Percentiles rank a stretch among this genome's conserved stretches.
Conservation (phyloP, 2,113 vertebrate genomes). For the Plectropomus leopardus region DNA sequence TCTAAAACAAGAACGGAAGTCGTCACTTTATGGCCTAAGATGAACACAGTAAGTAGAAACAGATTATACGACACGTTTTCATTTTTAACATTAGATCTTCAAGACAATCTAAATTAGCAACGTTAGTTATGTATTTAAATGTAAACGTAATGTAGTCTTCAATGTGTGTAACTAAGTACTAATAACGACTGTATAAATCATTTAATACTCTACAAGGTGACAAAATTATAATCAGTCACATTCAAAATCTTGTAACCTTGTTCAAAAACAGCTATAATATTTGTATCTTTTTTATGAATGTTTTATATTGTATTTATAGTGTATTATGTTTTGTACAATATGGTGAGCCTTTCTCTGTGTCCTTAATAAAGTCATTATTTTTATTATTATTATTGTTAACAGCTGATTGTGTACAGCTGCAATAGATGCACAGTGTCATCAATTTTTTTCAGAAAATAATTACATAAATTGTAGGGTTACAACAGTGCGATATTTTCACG, state of each 20-base stretch:
- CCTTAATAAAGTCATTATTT: no score
- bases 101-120: no score
- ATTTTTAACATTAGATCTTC: no score
- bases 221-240: no score
- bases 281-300: no score
- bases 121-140: background rate
- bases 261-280: background rate
- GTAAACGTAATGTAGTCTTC: background rate
- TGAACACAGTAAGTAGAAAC: conserved; percentile 36
- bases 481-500: no score
- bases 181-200: background rate
- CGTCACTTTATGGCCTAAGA: background rate
- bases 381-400: no score
- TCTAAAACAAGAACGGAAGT: background rate
- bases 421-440: background rate
- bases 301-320: no score
- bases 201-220: background rate
- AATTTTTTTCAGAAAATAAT: background rate
- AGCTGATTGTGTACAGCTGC: background rate
- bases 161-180: background rate
- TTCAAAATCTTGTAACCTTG: background rate
- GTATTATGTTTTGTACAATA: no score
- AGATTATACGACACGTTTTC: background rate
- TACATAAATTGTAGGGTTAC: no score
- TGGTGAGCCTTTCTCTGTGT: no score